Base-by-base conservation (phyloP, 2,888 invertebrate species). In the Heteromyza rotundicornis region DNA sequence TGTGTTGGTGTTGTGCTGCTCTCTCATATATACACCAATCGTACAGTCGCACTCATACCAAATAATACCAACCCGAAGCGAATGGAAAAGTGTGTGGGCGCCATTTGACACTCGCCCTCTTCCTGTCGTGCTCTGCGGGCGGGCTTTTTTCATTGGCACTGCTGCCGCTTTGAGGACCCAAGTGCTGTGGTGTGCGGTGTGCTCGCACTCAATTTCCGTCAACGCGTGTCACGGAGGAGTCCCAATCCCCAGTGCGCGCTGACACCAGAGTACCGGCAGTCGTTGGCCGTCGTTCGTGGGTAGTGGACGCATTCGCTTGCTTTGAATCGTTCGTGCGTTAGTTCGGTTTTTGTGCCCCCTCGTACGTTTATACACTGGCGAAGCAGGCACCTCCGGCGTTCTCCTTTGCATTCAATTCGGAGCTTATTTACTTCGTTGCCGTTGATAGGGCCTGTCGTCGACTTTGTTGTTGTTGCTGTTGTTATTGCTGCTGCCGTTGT, bases 71-170 rank as follows among this genome's bases (percentile, higher is more conserved):
- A 47, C 63, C 59, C 50, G 49, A 60, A 14, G 7, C 40, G 40
- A 3, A 3, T 40, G n/a, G 40, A 40, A 7, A 40, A 40, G 32
- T 71, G 70, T 74, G 70, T 78, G 78, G 78, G 78, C 78, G 78
- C 78, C 78, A 78, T 78, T 79, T 76, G 76, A 59, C 64, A 64
- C 3, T 40, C 40, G 40, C 40, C 63, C 65, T 62, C 66, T 60
- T 53, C 55, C 64, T 58, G 52, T 47, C 58, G 59, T 57, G 27
- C 44, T 59, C 32, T 57, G 40, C 32, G 52, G 57, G 50, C 22
- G 57, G n/a, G n/a, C 1, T 59, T 23, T 40, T 55, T 8, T 47
- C 32, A 60, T 54, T 49, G 35, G 57, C 32, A 61, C 59, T 35
- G 50, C 23, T 40, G 40, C 49, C 44, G 24, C 54, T 58, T 20